Percentiles rank a stretch among this genome's conserved stretches.
phyloP scores from a whole-genome alignment of 1,140 invertebrate species.

The Saxidomus purpurata region DNA sequence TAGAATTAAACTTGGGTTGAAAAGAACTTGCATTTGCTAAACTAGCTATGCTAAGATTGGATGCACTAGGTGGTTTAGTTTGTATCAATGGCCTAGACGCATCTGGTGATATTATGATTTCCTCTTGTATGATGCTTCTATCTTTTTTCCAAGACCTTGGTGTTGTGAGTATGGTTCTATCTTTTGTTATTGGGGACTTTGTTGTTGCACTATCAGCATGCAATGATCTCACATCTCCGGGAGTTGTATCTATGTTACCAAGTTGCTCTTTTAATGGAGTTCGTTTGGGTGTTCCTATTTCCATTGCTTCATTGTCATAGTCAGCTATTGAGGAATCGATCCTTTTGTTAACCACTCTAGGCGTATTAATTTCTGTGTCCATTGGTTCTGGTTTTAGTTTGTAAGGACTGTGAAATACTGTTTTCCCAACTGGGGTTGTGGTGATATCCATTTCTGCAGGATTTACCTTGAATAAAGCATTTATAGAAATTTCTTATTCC shows the following conservation, averaged over 20 bases:
- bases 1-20: conserved; percentile 52
- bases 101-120: conserved; percentile 52
- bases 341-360: background rate
- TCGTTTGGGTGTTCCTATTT: conserved; percentile 11
- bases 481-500: too few relatives aligned
- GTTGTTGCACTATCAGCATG: background rate
- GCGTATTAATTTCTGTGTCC: background rate
- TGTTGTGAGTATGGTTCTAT: background rate
- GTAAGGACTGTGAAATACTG: background rate
- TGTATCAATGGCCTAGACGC: conserved; percentile 7
- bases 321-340: background rate
- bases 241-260: too few relatives aligned
- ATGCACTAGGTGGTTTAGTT: background rate
- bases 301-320: background rate
- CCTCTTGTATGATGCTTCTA: conserved; percentile 17
- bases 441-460: background rate
- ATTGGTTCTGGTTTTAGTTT: background rate
- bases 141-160: background rate
- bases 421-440: background rate
- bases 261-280: background rate
- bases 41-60: background rate
- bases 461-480: background rate
- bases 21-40: conserved; percentile 9
- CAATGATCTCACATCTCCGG: background rate
- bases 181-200: background rate